phyloP scores from a whole-genome alignment of 2,888 invertebrate species.

The Thelaira solivaga region DNA sequence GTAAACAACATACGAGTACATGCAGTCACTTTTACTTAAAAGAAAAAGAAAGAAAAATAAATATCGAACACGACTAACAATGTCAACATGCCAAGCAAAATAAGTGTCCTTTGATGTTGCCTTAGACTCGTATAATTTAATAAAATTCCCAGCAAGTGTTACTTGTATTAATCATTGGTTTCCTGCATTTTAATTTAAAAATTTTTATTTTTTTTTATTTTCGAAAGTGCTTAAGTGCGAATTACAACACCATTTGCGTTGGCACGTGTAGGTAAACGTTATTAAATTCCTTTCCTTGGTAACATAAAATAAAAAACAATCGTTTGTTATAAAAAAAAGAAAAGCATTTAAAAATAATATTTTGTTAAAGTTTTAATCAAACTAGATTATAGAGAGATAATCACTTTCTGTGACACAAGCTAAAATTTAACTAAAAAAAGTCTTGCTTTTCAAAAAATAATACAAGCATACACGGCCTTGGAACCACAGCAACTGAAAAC shows the following conservation, averaged over 20 bases:
- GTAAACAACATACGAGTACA: slow-evolving; percentile 29
- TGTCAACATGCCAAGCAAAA: slow-evolving; percentile 43
- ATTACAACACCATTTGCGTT: slow-evolving; percentile 50
- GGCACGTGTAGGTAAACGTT: slow-evolving; percentile 46
- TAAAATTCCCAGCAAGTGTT: slow-evolving; percentile 61
- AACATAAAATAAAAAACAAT: slow-evolving; percentile 9
- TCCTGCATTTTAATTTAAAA: slow-evolving; percentile 42
- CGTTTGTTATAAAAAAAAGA: slow-evolving; percentile 14
- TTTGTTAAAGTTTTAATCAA: too few relatives aligned
- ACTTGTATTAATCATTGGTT: slow-evolving; percentile 54
- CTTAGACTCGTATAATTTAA: slow-evolving; percentile 28
- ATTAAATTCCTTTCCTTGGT: slow-evolving; percentile 39
- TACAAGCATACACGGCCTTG: too few relatives aligned
- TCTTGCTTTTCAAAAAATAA: too few relatives aligned
- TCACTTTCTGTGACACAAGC: too few relatives aligned
- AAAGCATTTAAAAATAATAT: neutral
- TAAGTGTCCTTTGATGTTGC: slow-evolving; percentile 49
- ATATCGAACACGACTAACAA: slow-evolving; percentile 16
- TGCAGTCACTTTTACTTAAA: too few relatives aligned
- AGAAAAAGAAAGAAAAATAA: slow-evolving; percentile 2
- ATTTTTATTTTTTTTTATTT: slow-evolving; percentile 3
- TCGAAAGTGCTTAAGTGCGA: slow-evolving; percentile 33
- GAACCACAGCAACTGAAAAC: too few relatives aligned
- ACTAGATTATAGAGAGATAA: too few relatives aligned
- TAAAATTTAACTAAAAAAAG: too few relatives aligned